Percentiles rank a stretch among this genome's conserved stretches.
These are phyloP conservation scores for Cricetomys ansorgei DNA, from an alignment of 2,113 vertebrate genomes.

Conservation along the genomic window DNA sequence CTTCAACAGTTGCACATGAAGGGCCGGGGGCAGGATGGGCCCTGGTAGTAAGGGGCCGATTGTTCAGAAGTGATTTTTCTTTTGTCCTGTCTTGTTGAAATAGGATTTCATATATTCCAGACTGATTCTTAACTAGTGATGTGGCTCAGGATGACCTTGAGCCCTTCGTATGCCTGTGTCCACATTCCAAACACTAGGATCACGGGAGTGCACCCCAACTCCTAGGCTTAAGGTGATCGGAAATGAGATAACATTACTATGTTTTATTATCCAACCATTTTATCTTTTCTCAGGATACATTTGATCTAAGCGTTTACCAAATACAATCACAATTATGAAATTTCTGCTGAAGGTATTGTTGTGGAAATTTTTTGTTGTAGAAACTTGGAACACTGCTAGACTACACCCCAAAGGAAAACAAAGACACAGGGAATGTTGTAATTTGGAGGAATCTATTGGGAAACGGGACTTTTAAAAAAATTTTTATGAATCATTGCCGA, in stretches of 20 bases:
- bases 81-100: not conserved
- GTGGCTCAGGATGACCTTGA: not conserved
- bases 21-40: too few relatives aligned
- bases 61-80: not conserved
- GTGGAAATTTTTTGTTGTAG: conserved; percentile 16
- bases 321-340: conserved; percentile 3
- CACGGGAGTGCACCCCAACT: not conserved
- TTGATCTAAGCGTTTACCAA: not conserved
- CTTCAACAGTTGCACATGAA: not conserved
- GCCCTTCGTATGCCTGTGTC: not conserved
- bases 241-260: not conserved
- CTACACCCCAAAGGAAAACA: not conserved
- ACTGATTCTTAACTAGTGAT: not conserved
- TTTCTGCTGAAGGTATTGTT: conserved; percentile 36
- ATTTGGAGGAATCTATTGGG: not conserved
- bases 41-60: not conserved
- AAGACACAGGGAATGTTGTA: not conserved
- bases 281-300: not conserved
- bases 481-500: conserved; percentile 10
- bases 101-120: not conserved
- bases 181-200: not conserved
- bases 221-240: not conserved
- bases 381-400: not conserved
- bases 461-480: conserved; percentile 14
- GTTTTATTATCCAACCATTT: conserved; percentile 24